Evolutionary conservation across 2,113 vertebrate species (phyloP), one percentile per base, ranked within the genome.

Genomic region (Vanacampus margaritifer): DNA sequence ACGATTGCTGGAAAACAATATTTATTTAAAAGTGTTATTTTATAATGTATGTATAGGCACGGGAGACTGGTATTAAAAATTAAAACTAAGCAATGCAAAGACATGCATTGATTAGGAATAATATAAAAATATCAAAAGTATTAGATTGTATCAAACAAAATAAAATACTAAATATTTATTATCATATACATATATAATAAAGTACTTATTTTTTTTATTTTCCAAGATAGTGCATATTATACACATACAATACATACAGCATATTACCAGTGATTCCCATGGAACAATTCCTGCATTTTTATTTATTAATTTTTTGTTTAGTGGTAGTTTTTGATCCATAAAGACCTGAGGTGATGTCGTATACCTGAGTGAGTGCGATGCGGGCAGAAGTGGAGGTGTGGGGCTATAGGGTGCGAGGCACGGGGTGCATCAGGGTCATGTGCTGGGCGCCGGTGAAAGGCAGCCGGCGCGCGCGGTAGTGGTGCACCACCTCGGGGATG

Each of bases 361-460:
- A 53, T 24, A 24, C 51, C n/a, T 53, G 51, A 24, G 24, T 6
- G 53, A 24, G 53, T 54, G 45, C 14, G 16, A 46, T 46, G 17
- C 13, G 45, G 43, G 45, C 14, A 0, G 39, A 1, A 10, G 39
- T 13, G 11, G 39, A 10, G 10, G 39, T 10, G 17, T 46, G 45
- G 45, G 17, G 17, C 16, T 26, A 26, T 5, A 21, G 51, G 37
- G 74, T 45, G 39, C 86, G 88, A 68, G 89, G 90, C 45, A 94
- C 90, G 0, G 95, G 94, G 75, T 95, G 85, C 45, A 95, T 92
- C 41, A 96, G 89, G 41, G 91, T 92, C 94, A 96, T 96, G 88
- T 95, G 95, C 26, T 95, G 94, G 0, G 93, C 94, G 0, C 93
- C 94, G 46, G 93, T 93, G 90, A 96, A 96, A 50, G 94, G 95